Base-by-base conservation (phyloP, 2,113 vertebrate species). In the Epinephelus moara region DNA sequence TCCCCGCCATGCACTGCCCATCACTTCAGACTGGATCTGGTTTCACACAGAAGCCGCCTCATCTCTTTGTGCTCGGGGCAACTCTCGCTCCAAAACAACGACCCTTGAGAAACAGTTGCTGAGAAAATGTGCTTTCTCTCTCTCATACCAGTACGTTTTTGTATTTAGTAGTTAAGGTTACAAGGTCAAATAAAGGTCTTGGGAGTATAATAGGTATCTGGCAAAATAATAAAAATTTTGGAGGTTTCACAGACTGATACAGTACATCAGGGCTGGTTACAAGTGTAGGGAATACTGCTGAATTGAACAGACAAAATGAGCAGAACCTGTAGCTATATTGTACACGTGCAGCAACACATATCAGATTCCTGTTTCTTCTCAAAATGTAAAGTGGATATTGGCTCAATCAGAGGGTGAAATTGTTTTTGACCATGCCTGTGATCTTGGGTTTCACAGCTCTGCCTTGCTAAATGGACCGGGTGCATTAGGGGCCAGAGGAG, bases 381-480 rank as follows among this genome's bases (percentile, higher is more conserved):
- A 68, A 77, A 87, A 84, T 78, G 82, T 89, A 61, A 82, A 83
- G 85, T 82, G 85, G 84, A 85, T 80, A 90, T 89, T 88, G 83
- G 85, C 80, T 92, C 91, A 89, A 74, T 93, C 86, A 85, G 86
- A 88, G 86, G 81, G 90, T 86, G 87, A 92, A 92, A 90, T 90
- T 83, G 89, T 93, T 91, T 93, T 88, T 79, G 88, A 92, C 89
- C 87, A 61, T 81, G 82, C 53, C 86, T 87, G 85, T 92, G 89
- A 90, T 91, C 93, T 93, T 90, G 81, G 89, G 90, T 94, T 93
- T 93, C 92, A 92, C 92, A 85, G 90, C 85, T 89, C 80, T 73
- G 82, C 81, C 59, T 75, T 85, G 81, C 87, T 91, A 91, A 94
- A 92, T 93, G 93, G 92, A 89, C 75, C 62, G 68, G 83, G 85